Conservation (phyloP, 2,113 vertebrate genomes). For the Esox niger region DNA sequence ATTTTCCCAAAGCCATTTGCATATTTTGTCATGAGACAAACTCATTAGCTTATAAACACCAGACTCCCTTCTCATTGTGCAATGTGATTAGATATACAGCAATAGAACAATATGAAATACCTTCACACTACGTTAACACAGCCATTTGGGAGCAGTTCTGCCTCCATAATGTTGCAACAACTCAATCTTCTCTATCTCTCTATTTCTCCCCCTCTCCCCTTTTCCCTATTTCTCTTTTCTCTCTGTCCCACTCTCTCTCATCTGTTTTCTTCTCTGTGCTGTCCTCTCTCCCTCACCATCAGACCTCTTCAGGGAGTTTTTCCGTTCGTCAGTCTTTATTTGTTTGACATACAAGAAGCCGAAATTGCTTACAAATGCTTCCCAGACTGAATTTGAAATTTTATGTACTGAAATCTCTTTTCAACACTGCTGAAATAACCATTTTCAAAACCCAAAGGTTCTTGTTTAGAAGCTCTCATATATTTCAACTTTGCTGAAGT, state of each 20-base stretch:
- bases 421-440: constrained; percentile 24
- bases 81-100: constrained; percentile 62
- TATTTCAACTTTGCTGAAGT: constrained; percentile 29
- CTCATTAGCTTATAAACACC: constrained; percentile 68
- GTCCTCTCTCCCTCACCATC: constrained; percentile 3
- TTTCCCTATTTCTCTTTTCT: constrained; percentile 27
- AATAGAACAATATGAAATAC: constrained; percentile 53
- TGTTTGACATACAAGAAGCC: constrained; percentile 62
- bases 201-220: constrained; percentile 35
- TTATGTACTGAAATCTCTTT: constrained; percentile 39
- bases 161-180: constrained; percentile 61
- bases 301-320: constrained; percentile 5
- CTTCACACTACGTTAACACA: constrained; percentile 53
- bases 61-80: constrained; percentile 37
- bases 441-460: too few relatives aligned
- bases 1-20: constrained; percentile 69
- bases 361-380: constrained; percentile 46
- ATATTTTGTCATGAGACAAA: constrained; percentile 60
- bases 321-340: constrained; percentile 49
- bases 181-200: constrained; percentile 66
- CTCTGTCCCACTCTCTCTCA: constrained; percentile 59
- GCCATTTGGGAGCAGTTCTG: constrained; percentile 61
- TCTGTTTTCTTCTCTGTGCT: too few relatives aligned
- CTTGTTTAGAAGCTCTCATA: too few relatives aligned
- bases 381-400: constrained; percentile 33